Evolutionary conservation across 2,888 invertebrate genomes (phyloP).

Genomic region (Platypus cylindrus): DNA sequence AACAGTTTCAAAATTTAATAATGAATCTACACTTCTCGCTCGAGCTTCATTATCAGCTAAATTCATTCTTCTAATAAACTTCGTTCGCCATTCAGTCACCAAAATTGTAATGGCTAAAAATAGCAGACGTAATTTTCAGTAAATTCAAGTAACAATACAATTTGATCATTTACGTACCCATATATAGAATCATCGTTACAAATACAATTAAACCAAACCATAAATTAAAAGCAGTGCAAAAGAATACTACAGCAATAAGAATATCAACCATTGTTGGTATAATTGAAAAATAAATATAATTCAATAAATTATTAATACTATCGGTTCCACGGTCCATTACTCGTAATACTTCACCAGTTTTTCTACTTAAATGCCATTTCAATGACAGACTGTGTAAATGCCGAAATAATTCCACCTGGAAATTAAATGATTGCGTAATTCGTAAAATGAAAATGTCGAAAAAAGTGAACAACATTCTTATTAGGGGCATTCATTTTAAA

Average conservation of each 20-base stretch:
- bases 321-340: constrained; percentile 97
- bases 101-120: constrained; percentile 66
- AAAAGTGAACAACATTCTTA: not conserved
- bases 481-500: not conserved
- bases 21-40: constrained; percentile 86
- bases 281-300: constrained; percentile 86
- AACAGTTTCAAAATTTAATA: constrained; percentile 96
- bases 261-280: constrained; percentile 88
- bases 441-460: not conserved
- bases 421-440: constrained; percentile 17
- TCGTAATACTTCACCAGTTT: constrained; percentile 92
- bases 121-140: constrained; percentile 1
- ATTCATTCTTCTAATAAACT: constrained; percentile 90
- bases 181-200: constrained; percentile 82
- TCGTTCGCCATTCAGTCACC: constrained; percentile 97
- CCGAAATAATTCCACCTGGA: constrained; percentile 64
- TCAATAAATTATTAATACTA: constrained; percentile 87
- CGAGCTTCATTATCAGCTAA: constrained; percentile 84
- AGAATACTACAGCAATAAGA: constrained; percentile 78
- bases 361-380: constrained; percentile 87
- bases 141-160: too few relatives aligned
- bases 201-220: constrained; percentile 96
- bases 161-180: too few relatives aligned
- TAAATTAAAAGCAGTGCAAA: constrained; percentile 73
- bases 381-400: constrained; percentile 86